A percentile compares a stretch with the other conserved stretches of the same genome.
Conservation (phyloP, 2,113 vertebrate species). For the Phodopus roborovskii region DNA sequence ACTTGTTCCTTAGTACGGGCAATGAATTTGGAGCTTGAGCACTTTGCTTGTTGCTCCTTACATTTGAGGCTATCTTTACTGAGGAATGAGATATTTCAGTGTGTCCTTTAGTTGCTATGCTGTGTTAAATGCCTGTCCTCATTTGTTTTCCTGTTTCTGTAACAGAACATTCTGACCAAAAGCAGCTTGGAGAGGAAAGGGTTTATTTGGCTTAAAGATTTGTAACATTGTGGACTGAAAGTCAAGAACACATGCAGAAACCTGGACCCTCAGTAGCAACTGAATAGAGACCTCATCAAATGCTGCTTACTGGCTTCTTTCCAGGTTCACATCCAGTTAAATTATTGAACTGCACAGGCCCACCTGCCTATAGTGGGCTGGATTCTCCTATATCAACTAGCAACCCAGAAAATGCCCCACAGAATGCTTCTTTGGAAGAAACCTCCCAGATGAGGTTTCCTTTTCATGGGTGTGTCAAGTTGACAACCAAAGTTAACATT, state of each 20-base stretch:
- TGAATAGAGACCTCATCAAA: background rate
- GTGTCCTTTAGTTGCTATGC: background rate
- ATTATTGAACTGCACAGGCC: background rate
- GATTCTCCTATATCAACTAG: background rate
- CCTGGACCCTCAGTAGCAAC: background rate
- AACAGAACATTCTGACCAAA: background rate
- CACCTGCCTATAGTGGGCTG: too few relatives aligned
- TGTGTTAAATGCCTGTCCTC: background rate
- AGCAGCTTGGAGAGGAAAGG: background rate
- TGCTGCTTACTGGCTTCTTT: background rate
- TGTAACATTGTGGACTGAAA: background rate
- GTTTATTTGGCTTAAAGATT: background rate
- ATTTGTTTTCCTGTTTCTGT: background rate
- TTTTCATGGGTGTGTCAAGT: background rate
- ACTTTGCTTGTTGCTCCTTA: conserved; percentile 7
- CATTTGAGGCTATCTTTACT: background rate
- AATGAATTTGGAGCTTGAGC: conserved; percentile 41
- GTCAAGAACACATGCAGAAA: background rate
- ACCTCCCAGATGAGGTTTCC: background rate
- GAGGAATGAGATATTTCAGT: conserved; percentile 27
- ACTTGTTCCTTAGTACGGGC: conserved; percentile 30
- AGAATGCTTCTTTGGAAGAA: background rate
- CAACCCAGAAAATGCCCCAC: background rate
- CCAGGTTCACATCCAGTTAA: background rate
- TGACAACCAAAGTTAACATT: background rate